Evolutionary conservation across 2,797 vertebrate genomes (phyloP).

Genomic region (Smutsia gigantea): DNA sequence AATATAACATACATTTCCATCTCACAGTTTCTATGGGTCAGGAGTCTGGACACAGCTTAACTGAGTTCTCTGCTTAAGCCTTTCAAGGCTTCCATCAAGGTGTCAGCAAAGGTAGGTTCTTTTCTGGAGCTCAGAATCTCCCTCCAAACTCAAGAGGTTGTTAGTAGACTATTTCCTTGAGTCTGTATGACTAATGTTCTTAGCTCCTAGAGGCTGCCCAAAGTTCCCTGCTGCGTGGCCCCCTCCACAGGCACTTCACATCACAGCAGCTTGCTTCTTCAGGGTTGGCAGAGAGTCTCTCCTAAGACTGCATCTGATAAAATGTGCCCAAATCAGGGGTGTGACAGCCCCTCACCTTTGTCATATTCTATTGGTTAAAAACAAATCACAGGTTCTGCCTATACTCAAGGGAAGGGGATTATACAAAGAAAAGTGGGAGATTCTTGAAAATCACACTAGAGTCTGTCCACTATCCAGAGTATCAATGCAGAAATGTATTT

Average conservation of each 20-base stretch:
- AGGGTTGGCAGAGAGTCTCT: background rate
- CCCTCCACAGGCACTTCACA: background rate
- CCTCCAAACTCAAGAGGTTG: background rate
- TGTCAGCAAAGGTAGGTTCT: background rate
- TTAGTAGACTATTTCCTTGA: background rate
- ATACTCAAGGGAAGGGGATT: background rate
- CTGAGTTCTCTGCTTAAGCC: background rate
- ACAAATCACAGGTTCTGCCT: background rate
- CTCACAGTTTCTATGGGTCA: background rate
- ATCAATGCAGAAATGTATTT: background rate
- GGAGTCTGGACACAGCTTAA: background rate
- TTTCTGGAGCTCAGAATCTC: background rate
- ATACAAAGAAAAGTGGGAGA: background rate
- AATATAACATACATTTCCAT: background rate
- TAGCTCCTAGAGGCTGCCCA: background rate
- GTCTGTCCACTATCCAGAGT: background rate
- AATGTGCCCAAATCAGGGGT: background rate
- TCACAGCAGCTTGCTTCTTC: background rate
- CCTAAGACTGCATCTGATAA: background rate
- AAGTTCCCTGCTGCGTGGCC: accelerated
- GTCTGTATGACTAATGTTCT: background rate
- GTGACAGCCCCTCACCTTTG: background rate
- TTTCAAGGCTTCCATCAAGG: background rate
- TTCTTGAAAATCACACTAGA: background rate
- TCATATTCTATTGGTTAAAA: background rate